Percentiles rank a stretch among this genome's conserved stretches.
These are phyloP conservation scores for Drosophila ogumai DNA, from an alignment of 1,140 invertebrate genomes.

Conservation along the genomic window DNA sequence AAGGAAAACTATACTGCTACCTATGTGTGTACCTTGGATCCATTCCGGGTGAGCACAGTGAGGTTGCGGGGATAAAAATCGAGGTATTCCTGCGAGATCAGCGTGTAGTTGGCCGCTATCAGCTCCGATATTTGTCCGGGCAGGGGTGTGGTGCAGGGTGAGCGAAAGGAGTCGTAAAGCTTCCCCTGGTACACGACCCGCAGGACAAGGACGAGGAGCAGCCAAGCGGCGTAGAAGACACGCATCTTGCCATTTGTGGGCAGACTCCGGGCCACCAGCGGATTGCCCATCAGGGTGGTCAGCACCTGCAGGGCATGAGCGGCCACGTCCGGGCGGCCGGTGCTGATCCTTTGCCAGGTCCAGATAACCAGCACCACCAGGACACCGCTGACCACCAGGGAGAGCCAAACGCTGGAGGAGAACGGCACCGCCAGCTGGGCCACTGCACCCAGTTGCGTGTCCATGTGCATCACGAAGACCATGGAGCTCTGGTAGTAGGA, in stretches of 20 bases:
- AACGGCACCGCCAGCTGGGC: conserved; percentile 57
- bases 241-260: conserved; percentile 10
- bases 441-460: conserved; percentile 38
- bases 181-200: conserved; percentile 66
- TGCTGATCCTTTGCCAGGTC: not conserved
- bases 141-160: conserved; percentile 31
- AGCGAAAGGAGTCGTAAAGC: conserved; percentile 60
- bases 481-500: conserved; percentile 65
- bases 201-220: conserved; percentile 59
- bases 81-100: conserved; percentile 41
- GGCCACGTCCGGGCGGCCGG: not conserved
- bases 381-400: conserved; percentile 23
- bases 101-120: conserved; percentile 34
- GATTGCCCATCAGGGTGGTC: conserved; percentile 62
- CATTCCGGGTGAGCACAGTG: conserved; percentile 19
- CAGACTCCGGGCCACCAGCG: conserved; percentile 13
- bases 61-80: conserved; percentile 56
- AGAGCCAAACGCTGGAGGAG: conserved; percentile 38
- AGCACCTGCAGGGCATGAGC: conserved; percentile 35
- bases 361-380: conserved; percentile 40
- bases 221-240: conserved; percentile 33
- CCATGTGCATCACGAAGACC: conserved; percentile 58
- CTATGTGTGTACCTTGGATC: conserved; percentile 1
- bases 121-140: conserved; percentile 50
- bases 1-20: not conserved